Evolutionary conservation across 1,140 invertebrate genomes (phyloP), one percentile per base, ranked within the genome.

Genomic region (Calliopsis andreniformis): DNA sequence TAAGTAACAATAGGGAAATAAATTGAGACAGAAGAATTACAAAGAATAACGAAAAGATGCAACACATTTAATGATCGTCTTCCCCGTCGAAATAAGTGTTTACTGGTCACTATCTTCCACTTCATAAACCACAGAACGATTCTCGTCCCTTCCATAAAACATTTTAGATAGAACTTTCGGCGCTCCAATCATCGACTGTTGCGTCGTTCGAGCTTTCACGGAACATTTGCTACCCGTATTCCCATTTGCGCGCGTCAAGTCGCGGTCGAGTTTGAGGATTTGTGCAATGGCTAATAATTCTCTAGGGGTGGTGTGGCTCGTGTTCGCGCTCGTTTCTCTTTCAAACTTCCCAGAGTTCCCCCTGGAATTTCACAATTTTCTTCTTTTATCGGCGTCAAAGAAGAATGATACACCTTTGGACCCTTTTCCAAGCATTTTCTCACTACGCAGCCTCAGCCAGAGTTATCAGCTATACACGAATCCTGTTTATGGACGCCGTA

Each of bases 221-320:
- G 42, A 18, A 45, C 55, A 45, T 59, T 59, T 32, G 55, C 55
- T 47, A 47, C 16, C 55, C 20, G 25, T 23, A 47, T 47, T 25
- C 28, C 16, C 20, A 59, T 70, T 35, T 30, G 39, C 32, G 14
- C n/a, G 0, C 20, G 53, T 69, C 67, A 59, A 25, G 39, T 58
- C 55, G 53, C 28, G 28, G 42, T 70, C 55, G 42, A 53, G 43
- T 53, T 28, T 0, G 32, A 59, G 28, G 28, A 70, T 70, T 32
- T 28, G 39, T 35, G 32, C 56, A 8, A 35, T 20, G 75, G 56
- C 43, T 70, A 59, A 71, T 71, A 70, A 70, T 77, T 70, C 75
- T 43, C 49, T 5, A n/a, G 43, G 39, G 67, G 6, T 5, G 14
- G 43, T 32, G 51, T 23, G 32, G 12, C 39, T 20, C n/a, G 14